phyloP scores from a whole-genome alignment of 23 tunicate species.

The Halocynthia aurantium region DNA sequence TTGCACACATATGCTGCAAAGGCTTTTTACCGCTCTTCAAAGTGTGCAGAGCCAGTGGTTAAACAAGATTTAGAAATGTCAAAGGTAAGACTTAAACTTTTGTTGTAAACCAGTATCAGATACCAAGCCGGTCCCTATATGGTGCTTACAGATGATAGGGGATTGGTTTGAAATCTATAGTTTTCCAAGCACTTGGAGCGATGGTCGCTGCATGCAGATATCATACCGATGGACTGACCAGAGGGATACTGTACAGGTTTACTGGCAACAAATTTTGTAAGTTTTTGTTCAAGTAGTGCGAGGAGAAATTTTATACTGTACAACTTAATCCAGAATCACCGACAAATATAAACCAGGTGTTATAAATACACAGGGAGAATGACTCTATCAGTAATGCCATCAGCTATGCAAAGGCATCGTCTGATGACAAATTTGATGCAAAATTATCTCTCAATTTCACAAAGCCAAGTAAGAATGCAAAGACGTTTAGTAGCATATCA shows the following conservation, averaged over 20 bases:
- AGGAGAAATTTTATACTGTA: too few relatives aligned
- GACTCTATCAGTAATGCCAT: background rate
- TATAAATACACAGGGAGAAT: background rate
- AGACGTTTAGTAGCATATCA: too few relatives aligned
- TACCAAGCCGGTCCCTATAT: too few relatives aligned
- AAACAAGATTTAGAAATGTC: too few relatives aligned
- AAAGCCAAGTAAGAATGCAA: conserved; percentile 7
- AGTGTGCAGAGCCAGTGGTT: too few relatives aligned
- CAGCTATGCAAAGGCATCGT: conserved; percentile 3
- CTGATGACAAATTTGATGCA: background rate
- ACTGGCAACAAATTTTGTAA: conserved; percentile 29
- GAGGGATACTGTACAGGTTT: conserved; percentile 2
- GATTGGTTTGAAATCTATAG: conserved; percentile 30
- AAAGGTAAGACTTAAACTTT: too few relatives aligned
- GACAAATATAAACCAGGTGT: background rate
- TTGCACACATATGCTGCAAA: too few relatives aligned
- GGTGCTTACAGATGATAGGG: conserved; percentile 16
- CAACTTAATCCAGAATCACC: too few relatives aligned
- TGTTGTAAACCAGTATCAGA: too few relatives aligned
- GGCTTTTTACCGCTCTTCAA: too few relatives aligned
- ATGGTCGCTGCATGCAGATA: conserved; percentile 19
- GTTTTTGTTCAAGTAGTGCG: background rate
- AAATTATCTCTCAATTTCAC: background rate
- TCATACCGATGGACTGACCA: background rate
- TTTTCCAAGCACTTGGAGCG: conserved; percentile 24